Percentiles rank a stretch among this genome's conserved stretches.
These are phyloP conservation scores for Lucilia sericata DNA, from an alignment of 1,140 invertebrate genomes.

Conservation along the genomic window DNA sequence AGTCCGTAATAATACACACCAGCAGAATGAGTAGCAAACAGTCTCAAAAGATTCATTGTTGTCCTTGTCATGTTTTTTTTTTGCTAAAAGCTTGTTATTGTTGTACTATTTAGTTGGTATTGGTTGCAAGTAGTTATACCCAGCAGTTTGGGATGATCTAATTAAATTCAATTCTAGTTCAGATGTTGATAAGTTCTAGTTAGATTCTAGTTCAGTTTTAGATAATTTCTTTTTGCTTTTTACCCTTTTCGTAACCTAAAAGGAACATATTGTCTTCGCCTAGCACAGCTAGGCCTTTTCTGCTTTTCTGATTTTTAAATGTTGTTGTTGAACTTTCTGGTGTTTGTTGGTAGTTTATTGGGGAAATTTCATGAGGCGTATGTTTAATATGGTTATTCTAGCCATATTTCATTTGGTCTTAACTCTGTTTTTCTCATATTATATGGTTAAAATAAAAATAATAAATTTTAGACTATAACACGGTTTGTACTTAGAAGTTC, in stretches of 20 bases:
- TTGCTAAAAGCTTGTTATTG: background rate
- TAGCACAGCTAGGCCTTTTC: too few relatives aligned
- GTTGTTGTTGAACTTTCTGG: background rate
- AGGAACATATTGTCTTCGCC: too few relatives aligned
- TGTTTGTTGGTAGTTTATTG: background rate
- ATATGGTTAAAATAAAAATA: background rate
- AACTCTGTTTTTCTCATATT: background rate
- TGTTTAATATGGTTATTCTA: conserved; percentile 16
- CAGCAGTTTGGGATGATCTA: too few relatives aligned
- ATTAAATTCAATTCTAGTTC: too few relatives aligned
- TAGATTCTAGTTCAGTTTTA: too few relatives aligned
- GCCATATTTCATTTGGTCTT: conserved; percentile 23
- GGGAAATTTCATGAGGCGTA: conserved; percentile 6
- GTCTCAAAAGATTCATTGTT: conserved; percentile 21
- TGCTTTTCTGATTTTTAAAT: background rate
- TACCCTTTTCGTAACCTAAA: too few relatives aligned
- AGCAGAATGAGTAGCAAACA: background rate
- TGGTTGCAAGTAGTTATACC: background rate
- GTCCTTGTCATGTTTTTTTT: conserved; percentile 10
- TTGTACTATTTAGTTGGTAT: background rate
- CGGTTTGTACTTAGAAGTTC: background rate
- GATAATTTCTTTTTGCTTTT: too few relatives aligned
- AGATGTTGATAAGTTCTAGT: too few relatives aligned
- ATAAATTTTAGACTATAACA: too few relatives aligned
- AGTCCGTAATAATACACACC: background rate